Percentiles rank a stretch among this genome's conserved stretches.
Evolutionary conservation across 2,113 vertebrate species (phyloP).

Genomic region (Podocnemis expansa): DNA sequence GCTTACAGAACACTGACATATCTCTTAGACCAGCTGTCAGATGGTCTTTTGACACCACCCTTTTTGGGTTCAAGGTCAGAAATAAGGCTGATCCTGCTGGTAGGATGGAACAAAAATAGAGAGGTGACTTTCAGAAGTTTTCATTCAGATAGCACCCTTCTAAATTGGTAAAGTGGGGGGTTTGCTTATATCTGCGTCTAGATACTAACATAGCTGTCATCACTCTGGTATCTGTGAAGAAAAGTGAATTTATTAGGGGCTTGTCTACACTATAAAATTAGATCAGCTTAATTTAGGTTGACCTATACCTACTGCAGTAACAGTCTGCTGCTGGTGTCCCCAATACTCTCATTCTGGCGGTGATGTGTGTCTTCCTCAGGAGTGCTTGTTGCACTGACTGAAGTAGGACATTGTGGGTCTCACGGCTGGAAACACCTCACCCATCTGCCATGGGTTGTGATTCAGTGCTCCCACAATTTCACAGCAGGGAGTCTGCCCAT

Average conservation of each 20-base stretch:
- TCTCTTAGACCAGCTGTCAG: not conserved
- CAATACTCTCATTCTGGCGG: too few species aligned
- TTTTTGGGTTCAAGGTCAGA: not conserved
- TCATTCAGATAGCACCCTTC: not conserved
- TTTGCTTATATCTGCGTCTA: not conserved
- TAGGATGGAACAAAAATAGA: not conserved
- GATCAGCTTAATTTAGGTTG: not conserved
- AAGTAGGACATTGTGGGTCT: not conserved
- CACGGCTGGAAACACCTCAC: not conserved
- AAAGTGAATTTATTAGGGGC: fast-evolving
- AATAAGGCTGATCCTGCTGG: not conserved
- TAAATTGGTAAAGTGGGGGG: not conserved
- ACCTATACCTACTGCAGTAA: too few species aligned
- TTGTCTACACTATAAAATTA: not conserved
- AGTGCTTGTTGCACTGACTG: too few species aligned
- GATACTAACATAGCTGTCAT: fast-evolving
- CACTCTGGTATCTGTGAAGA: too few species aligned
- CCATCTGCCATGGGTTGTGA: not conserved
- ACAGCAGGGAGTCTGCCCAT: too few species aligned
- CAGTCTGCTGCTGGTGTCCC: too few species aligned
- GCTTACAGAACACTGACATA: not conserved
- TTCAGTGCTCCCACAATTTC: not conserved
- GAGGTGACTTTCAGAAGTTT: not conserved
- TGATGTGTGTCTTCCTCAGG: too few species aligned
- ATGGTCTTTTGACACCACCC: not conserved